Evolutionary conservation across 2,113 vertebrate species (phyloP).

Genomic region (Barnardius zonarius): DNA sequence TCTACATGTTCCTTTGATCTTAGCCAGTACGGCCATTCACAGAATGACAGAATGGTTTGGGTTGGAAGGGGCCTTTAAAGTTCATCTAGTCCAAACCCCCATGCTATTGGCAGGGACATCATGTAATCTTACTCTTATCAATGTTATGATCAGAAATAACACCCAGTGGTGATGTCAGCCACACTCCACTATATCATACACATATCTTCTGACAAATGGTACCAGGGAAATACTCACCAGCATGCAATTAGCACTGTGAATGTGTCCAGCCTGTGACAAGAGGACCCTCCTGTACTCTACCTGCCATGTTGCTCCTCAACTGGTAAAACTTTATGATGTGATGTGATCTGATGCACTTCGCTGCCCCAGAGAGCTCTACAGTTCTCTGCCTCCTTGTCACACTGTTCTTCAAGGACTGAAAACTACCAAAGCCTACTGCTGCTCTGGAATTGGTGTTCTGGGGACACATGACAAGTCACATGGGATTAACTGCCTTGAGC

Average conservation of each 20-base stretch:
- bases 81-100: background rate
- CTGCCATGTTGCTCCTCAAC: background rate
- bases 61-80: background rate
- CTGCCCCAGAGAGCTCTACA: background rate
- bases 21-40: background rate
- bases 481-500: background rate
- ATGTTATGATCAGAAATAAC: background rate
- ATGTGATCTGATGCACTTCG: background rate
- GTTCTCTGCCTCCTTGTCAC: background rate
- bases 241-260: background rate
- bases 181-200: background rate
- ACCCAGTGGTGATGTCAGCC: background rate
- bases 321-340: background rate
- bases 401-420: background rate
- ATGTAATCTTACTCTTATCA: background rate
- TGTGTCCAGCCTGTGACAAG: background rate
- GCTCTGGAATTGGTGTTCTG: background rate
- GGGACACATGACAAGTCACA: background rate
- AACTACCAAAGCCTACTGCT: background rate
- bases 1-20: background rate
- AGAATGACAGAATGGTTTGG: background rate
- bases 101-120: background rate
- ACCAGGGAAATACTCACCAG: background rate
- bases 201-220: background rate
- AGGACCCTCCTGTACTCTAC: background rate